Evolutionary conservation across 2,113 vertebrate genomes (phyloP).

Genomic region (Cairina moschata): DNA sequence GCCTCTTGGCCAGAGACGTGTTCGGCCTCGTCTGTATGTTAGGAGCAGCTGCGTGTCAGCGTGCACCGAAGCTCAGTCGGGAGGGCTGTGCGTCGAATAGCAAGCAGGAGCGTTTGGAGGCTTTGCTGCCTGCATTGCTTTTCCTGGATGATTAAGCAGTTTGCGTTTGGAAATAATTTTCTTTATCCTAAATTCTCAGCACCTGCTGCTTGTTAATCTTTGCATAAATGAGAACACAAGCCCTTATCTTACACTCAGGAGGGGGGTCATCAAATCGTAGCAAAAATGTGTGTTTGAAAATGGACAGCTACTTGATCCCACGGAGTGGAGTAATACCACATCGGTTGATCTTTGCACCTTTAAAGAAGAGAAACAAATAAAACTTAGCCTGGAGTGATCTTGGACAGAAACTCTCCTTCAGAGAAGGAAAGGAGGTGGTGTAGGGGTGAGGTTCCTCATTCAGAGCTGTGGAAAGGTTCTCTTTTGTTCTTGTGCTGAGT

Average conservation of each 20-base stretch:
- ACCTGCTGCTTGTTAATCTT: neutral
- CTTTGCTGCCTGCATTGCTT: neutral
- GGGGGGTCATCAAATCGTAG: neutral
- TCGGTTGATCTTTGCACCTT: neutral
- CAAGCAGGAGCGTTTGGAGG: neutral
- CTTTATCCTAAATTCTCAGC: neutral
- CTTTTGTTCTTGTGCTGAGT: too few relatives aligned
- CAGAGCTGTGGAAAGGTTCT: neutral
- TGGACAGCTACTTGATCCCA: neutral
- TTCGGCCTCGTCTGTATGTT: neutral
- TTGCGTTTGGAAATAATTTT: neutral
- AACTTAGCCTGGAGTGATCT: rapidly evolving
- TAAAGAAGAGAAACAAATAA: neutral
- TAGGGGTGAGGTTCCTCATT: neutral
- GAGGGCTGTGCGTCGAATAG: neutral
- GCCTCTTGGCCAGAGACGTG: neutral
- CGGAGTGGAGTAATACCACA: neutral
- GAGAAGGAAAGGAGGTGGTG: neutral
- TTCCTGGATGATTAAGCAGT: neutral
- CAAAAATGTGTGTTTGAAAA: neutral
- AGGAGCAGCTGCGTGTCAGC: neutral
- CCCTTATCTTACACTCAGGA: neutral
- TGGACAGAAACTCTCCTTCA: neutral
- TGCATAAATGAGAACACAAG: rapidly evolving
- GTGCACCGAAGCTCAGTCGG: neutral